Percentiles rank a stretch among this genome's conserved stretches.
phyloP scores from a whole-genome alignment of 2,797 vertebrate species.

The Sebastiscus tertius region DNA sequence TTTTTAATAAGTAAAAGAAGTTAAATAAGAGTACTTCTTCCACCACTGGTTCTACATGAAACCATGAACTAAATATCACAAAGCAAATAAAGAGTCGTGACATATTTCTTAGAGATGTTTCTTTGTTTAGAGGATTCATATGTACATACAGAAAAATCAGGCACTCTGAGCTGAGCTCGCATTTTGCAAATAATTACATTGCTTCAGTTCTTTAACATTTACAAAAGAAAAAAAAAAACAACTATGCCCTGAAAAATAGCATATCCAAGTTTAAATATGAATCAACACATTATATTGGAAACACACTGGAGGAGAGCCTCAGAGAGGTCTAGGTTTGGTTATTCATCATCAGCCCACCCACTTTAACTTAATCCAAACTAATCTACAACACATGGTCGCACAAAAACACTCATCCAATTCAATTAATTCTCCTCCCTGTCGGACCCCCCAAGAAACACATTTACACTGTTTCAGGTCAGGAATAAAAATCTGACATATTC shows the following conservation, averaged over 20 bases:
- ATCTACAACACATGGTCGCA: conserved; percentile 54
- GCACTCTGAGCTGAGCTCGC: conserved; percentile 83
- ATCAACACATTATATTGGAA: conserved; percentile 71
- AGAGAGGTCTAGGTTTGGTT: conserved; percentile 69
- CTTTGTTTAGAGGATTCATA: conserved; percentile 74
- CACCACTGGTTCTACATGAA: neutral
- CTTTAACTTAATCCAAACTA: conserved; percentile 56
- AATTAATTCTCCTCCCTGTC: conserved; percentile 23
- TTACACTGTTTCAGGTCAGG: conserved; percentile 39
- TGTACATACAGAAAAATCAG: conserved; percentile 85
- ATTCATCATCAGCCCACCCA: conserved; percentile 54
- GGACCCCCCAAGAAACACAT: conserved; percentile 37
- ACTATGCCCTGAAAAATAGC: conserved; percentile 74
- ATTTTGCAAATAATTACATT: conserved; percentile 77
- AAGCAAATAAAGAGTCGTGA: conserved; percentile 12
- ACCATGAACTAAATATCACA: neutral
- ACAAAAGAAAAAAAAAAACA: conserved; percentile 62
- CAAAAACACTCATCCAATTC: conserved; percentile 53
- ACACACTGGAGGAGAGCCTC: conserved; percentile 45
- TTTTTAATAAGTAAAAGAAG: too few relatives aligned
- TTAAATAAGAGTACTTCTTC: too few relatives aligned
- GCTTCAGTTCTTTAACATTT: conserved; percentile 72
- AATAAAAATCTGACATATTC: conserved; percentile 53
- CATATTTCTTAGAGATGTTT: conserved; percentile 59
- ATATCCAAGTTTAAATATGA: conserved; percentile 78